These are phyloP conservation scores for Scopus umbretta DNA, from an alignment of 2,113 vertebrate genomes.

Conservation along the genomic window DNA sequence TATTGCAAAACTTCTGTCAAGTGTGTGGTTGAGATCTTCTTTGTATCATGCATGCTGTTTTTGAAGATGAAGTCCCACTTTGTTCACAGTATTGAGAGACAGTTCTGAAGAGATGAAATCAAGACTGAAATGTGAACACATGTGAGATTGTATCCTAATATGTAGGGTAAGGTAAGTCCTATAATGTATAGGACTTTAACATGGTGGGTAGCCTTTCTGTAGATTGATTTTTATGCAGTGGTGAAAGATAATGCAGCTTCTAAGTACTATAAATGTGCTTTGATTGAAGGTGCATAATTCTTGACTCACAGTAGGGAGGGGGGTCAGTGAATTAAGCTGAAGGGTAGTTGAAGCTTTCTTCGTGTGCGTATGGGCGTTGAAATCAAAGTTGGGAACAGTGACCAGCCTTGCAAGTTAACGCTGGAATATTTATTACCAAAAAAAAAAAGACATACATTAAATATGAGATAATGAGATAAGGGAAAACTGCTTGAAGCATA, in stretches of 20 bases:
- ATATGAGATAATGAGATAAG: neutral
- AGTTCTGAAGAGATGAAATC: neutral
- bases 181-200: too few species aligned
- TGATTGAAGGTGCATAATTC: neutral
- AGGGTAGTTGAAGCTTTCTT: neutral
- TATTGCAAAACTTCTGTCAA: neutral
- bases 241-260: neutral
- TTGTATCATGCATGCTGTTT: neutral
- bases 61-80: neutral
- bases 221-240: neutral
- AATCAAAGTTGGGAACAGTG: neutral
- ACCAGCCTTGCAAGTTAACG: neutral
- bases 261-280: neutral
- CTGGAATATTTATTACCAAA: neutral
- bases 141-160: neutral
- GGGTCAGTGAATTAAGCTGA: neutral
- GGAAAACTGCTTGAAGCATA: neutral
- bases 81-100: neutral
- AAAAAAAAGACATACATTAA: neutral
- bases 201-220: neutral
- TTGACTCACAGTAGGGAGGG: neutral
- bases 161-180: too few species aligned
- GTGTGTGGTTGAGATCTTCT: neutral
- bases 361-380: neutral
- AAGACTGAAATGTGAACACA: neutral